Conservation (phyloP, 1,140 invertebrate genomes). For the Formica exsecta region DNA sequence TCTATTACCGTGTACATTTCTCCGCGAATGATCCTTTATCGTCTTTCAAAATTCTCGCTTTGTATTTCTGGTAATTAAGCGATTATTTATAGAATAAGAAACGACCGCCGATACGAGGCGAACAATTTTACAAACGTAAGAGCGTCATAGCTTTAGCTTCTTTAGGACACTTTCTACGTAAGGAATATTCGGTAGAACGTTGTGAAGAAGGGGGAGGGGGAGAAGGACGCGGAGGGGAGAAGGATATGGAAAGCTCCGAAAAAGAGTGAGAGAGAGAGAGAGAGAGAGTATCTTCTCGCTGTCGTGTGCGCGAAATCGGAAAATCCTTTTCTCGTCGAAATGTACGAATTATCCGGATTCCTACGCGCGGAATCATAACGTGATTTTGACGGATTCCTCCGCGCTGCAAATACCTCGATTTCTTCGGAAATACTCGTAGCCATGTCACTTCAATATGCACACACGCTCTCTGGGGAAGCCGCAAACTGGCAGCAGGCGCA, state of each 20-base stretch:
- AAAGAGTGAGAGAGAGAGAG: constrained; percentile 28
- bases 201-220: constrained; percentile 28
- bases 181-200: not conserved
- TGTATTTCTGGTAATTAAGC: not conserved
- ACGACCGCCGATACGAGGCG: not conserved
- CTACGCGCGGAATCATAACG: not conserved
- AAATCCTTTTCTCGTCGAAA: not conserved
- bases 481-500: constrained; percentile 69
- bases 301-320: not conserved
- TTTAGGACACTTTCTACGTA: constrained; percentile 19
- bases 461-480: constrained; percentile 54
- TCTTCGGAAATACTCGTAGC: constrained; percentile 81
- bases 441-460: constrained; percentile 76
- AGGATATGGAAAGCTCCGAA: constrained; percentile 24
- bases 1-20: constrained; percentile 1
- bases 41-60: not conserved
- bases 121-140: not conserved
- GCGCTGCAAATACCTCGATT: constrained; percentile 78
- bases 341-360: not conserved
- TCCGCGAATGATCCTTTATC: not conserved
- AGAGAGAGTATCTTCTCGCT: not conserved
- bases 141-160: not conserved
- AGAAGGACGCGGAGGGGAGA: constrained; percentile 17
- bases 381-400: not conserved
- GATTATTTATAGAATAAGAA: constrained; percentile 23